Conservation (phyloP, 2,797 vertebrate genomes). For the Pangasius sanitwongsei region DNA sequence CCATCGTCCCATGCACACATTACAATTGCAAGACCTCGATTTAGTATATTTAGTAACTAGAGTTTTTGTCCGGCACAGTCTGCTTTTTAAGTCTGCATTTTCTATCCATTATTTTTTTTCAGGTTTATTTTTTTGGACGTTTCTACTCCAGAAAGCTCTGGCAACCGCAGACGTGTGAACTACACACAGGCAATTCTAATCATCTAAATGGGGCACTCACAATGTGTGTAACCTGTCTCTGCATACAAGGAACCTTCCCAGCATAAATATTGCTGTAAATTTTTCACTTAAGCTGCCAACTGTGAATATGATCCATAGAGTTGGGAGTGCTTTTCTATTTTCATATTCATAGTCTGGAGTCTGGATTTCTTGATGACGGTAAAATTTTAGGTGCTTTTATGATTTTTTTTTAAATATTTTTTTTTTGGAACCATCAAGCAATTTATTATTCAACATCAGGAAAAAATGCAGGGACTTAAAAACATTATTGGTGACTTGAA, state of each 20-base stretch:
- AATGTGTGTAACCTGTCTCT: background rate
- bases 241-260: background rate
- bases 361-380: background rate
- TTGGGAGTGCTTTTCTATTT: constrained; percentile 5
- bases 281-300: no score
- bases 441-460: background rate
- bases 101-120: background rate
- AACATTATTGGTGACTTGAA: constrained; percentile 4
- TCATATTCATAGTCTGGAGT: background rate
- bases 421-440: background rate
- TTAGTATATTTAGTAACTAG: background rate
- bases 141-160: background rate
- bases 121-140: background rate
- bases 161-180: background rate
- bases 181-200: background rate
- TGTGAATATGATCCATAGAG: background rate
- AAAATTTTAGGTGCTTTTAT: background rate
- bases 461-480: background rate
- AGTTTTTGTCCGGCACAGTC: background rate
- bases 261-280: background rate
- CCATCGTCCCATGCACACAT: background rate
- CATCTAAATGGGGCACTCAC: no score
- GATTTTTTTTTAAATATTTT: background rate
- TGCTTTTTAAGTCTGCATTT: background rate
- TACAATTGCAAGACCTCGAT: background rate